Conservation (phyloP, 2,888 invertebrate genomes). For the Acrobasis repandana region DNA sequence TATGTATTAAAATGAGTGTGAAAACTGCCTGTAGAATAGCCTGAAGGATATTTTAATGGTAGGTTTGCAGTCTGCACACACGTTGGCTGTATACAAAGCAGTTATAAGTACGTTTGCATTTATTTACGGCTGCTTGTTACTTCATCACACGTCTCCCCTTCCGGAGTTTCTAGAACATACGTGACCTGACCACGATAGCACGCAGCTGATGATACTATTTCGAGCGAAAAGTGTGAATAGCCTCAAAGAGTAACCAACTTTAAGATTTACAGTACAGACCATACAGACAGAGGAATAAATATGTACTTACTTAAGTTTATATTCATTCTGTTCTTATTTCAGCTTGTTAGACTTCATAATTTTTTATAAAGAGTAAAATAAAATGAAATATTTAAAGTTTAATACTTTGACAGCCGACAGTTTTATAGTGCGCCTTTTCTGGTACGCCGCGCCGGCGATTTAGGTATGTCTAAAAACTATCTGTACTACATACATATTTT, state of each 20-base stretch:
- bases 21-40: not conserved
- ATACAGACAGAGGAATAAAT: no score
- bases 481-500: no score
- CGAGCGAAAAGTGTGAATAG: not conserved
- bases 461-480: no score
- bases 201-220: slow-evolving; percentile 1
- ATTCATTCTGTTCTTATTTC: no score
- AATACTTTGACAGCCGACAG: no score
- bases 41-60: slow-evolving; percentile 9
- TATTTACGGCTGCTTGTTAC: slow-evolving; percentile 14
- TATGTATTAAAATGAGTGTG: no score
- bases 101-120: not conserved
- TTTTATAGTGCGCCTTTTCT: no score
- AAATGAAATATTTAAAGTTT: no score
- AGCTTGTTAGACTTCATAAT: no score
- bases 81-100: slow-evolving; percentile 16
- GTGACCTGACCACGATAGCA: slow-evolving; percentile 19
- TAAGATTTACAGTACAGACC: not conserved
- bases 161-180: slow-evolving; percentile 23
- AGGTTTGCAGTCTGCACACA: slow-evolving; percentile 1
- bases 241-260: not conserved
- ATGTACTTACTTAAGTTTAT: no score
- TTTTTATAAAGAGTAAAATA: no score
- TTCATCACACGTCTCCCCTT: slow-evolving; percentile 16
- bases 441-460: no score